Conservation (phyloP, 2,888 invertebrate species). For the Suillia variegata region DNA sequence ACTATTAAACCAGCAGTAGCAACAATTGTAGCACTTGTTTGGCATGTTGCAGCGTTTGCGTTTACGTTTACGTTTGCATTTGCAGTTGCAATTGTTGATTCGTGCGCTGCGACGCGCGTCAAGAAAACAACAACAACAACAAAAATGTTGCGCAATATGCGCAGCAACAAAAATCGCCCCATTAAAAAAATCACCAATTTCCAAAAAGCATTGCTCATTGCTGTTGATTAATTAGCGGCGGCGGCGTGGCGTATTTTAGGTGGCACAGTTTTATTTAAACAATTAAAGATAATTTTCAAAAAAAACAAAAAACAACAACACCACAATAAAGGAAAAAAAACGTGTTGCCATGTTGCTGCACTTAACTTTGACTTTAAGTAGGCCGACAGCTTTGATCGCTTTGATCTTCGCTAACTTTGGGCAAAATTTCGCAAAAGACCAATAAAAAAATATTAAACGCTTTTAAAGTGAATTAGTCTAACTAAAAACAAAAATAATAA, state of each 20-base stretch:
- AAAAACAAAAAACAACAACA: too few relatives aligned
- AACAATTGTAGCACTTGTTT: not conserved
- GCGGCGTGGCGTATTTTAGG: not conserved
- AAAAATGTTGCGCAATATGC: too few relatives aligned
- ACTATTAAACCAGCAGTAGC: too few relatives aligned
- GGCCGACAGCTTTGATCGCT: constrained; percentile 32
- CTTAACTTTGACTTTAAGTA: constrained; percentile 49
- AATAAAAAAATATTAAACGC: constrained; percentile 27
- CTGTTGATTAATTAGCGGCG: constrained; percentile 10
- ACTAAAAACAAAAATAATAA: constrained; percentile 6
- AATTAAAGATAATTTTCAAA: too few relatives aligned
- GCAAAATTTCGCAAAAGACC: constrained; percentile 25
- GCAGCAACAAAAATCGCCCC: too few relatives aligned
- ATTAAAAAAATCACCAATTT: constrained; percentile 3
- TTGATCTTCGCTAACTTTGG: constrained; percentile 28
- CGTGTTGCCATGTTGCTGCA: constrained; percentile 40
- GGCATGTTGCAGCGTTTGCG: not conserved
- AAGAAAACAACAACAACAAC: not conserved
- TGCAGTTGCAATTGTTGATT: constrained; percentile 4
- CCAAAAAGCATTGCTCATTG: not conserved
- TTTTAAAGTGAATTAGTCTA: constrained; percentile 14
- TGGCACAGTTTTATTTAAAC: not conserved
- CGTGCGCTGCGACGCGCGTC: constrained; percentile 5
- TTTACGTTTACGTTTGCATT: too few relatives aligned
- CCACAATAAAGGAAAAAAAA: too few relatives aligned